phyloP scores from a whole-genome alignment of 1,140 invertebrate genomes.

The Dryas iulia region DNA sequence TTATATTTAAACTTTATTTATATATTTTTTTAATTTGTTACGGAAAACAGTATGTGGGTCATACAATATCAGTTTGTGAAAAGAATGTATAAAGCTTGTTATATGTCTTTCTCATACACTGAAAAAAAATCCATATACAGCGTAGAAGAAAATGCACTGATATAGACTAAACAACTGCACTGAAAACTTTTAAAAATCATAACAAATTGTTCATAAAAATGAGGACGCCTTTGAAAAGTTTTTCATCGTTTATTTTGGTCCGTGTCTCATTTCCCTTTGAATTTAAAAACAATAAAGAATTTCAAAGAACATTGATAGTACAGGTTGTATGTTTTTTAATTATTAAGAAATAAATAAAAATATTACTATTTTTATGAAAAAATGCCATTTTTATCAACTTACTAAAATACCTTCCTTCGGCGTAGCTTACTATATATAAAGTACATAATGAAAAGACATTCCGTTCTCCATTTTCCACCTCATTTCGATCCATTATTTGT shows the following conservation, averaged over 20 bases:
- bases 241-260: background rate
- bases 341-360: background rate
- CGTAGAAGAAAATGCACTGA: background rate
- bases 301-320: background rate
- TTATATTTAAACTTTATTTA: too few species aligned
- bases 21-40: too few species aligned
- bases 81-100: background rate
- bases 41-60: too few species aligned
- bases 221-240: background rate
- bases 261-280: background rate
- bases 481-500: too few species aligned
- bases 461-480: too few species aligned
- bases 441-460: too few species aligned
- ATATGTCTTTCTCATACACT: background rate
- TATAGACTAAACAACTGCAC: background rate
- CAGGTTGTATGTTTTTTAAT: background rate
- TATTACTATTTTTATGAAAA: too few species aligned
- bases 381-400: too few species aligned
- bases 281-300: conserved; percentile 1
- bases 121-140: background rate
- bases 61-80: background rate
- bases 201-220: background rate
- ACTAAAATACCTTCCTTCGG: too few species aligned
- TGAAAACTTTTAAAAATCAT: background rate
- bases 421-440: too few species aligned